These are phyloP conservation scores for Cyprinodon variegatus DNA, from an alignment of 2,113 vertebrate genomes.

Conservation along the genomic window DNA sequence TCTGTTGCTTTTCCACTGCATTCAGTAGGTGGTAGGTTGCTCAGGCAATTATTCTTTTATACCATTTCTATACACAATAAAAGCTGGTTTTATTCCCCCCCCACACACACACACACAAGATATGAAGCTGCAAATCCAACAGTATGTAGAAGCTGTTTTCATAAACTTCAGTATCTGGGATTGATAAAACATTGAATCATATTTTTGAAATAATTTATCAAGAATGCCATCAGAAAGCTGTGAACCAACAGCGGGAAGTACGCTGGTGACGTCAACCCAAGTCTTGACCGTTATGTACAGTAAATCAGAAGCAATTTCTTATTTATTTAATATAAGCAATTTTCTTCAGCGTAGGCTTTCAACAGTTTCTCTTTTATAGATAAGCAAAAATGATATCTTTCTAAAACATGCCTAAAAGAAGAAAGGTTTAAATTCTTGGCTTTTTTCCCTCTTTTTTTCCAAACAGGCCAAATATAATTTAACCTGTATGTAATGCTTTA, in stretches of 20 bases:
- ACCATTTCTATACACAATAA: neutral
- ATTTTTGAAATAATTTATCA: neutral
- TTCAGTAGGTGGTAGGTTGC: neutral
- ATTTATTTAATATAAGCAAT: no score
- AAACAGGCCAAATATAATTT: no score
- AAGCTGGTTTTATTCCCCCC: neutral
- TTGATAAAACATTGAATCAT: neutral
- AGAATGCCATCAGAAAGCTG: neutral
- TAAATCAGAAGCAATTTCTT: no score
- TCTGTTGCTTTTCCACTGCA: slow-evolving; percentile 10
- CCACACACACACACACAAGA: no score
- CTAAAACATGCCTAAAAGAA: no score
- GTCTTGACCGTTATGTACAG: no score
- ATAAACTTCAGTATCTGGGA: neutral
- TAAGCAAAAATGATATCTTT: no score
- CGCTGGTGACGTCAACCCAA: neutral
- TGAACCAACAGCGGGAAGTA: neutral
- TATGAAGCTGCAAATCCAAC: neutral
- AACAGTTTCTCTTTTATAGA: no score
- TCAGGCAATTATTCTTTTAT: neutral
- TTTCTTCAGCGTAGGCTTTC: no score
- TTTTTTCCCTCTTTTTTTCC: no score
- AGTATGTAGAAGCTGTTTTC: neutral
- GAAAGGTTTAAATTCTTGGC: no score
- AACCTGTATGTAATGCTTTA: no score